Evolutionary conservation across 2,113 vertebrate genomes (phyloP), one percentile per base, ranked within the genome.

Genomic region (Myxocyprinus asiaticus): DNA sequence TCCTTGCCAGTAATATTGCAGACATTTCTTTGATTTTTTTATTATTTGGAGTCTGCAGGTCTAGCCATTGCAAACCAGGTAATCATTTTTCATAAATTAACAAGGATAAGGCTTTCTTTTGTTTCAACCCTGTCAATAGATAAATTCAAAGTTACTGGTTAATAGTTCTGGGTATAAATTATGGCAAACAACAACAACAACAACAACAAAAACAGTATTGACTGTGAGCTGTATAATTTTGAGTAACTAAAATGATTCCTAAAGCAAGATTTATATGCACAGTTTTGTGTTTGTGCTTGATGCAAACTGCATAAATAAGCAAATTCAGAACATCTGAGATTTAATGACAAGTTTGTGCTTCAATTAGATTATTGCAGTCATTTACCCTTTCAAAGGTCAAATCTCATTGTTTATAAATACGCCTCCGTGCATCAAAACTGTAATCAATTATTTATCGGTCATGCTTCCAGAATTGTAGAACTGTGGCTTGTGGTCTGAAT

Each of bases 301-400:
- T 1, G 33, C 68, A 70, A 9, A 10, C 7, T 43, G 51, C 12
- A 53, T 70, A n/a, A 56, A 14, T 53, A 1, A 76, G n/a, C 50
- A 61, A 77, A 64, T 65, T 70, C 22, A 6, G 12, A n/a, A 53
- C 12, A 6, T 11, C 67, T 56, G 51, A 43, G 63, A 71, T 71
- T 83, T 47, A 76, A 64, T 79, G 77, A 78, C 80, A 47, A 22
- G 58, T 69, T 61, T 77, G 67, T 77, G 82, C 84, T 81, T 77
- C 45, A 86, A 86, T 80, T 67, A 79, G 61, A 9, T 22, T 33
- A 44, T 74, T 66, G 68, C 59, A 67, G 70, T 79, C 72, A 59
- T 62, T 79, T 76, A 51, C 42, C 78, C 70, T 74, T 17, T 9
- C 48, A 86, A 86, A 85, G 80, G 85, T 86, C 82, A 86, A 51